Conservation (phyloP, 92 coral and sea anemone species). For the Porites evermanni region DNA sequence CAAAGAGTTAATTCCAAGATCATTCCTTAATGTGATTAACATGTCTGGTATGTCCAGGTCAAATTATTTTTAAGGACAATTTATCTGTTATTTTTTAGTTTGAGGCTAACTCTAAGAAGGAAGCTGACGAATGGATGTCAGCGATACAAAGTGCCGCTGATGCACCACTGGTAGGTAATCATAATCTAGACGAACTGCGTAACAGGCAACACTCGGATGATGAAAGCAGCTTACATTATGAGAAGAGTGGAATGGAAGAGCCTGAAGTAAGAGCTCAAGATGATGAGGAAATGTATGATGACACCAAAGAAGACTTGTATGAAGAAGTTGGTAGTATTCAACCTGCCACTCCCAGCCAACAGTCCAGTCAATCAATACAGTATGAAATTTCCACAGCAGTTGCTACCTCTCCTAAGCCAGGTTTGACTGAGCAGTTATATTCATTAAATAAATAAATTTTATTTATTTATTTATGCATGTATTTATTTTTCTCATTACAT, state of each 20-base stretch:
- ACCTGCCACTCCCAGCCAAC: slow-evolving; percentile 18
- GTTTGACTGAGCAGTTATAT: neutral
- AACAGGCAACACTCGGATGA: slow-evolving; percentile 66
- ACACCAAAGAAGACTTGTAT: slow-evolving; percentile 47
- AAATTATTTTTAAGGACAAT: neutral
- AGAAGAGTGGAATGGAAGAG: neutral
- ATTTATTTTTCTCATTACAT: too few relatives aligned
- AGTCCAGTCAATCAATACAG: neutral
- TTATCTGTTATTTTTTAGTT: slow-evolving; percentile 64
- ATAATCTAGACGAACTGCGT: slow-evolving; percentile 60
- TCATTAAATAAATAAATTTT: too few relatives aligned
- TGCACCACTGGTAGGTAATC: slow-evolving; percentile 68
- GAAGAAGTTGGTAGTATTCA: slow-evolving; percentile 25
- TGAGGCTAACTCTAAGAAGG: slow-evolving; percentile 67
- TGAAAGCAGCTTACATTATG: slow-evolving; percentile 73
- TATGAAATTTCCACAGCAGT: slow-evolving; percentile 45
- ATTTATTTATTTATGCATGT: too few relatives aligned
- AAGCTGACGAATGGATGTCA: slow-evolving; percentile 69
- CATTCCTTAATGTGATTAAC: too few relatives aligned
- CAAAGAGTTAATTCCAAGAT: too few relatives aligned
- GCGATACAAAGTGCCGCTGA: slow-evolving; percentile 71
- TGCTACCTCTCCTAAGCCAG: neutral
- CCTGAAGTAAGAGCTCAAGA: slow-evolving; percentile 16
- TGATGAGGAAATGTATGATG: slow-evolving; percentile 45
- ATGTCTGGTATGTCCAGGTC: too few relatives aligned